Conservation (phyloP, 2,113 vertebrate genomes). For the Bufo gargarizans region DNA sequence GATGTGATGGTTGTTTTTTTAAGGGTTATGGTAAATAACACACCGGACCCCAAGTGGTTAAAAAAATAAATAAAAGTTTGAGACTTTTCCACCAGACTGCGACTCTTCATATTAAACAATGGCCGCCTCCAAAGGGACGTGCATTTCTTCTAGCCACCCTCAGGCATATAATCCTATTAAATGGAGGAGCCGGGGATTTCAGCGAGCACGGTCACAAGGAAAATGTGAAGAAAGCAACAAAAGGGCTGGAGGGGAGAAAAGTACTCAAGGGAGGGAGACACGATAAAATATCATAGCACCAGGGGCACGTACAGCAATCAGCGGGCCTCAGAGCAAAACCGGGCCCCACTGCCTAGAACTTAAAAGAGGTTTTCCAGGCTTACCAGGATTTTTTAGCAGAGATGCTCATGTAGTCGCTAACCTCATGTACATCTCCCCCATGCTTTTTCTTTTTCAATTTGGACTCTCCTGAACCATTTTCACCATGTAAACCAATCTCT, state of each 20-base stretch:
- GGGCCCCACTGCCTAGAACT: background rate
- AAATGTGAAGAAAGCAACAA: constrained; percentile 18
- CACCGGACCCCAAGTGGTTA: too few relatives aligned
- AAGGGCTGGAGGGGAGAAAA: background rate
- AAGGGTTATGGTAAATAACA: too few relatives aligned
- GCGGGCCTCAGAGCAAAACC: background rate
- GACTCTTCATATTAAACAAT: constrained; percentile 6
- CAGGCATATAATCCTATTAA: constrained; percentile 32
- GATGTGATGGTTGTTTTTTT: too few relatives aligned
- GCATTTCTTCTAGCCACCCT: background rate
- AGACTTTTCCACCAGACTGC: constrained; percentile 16
- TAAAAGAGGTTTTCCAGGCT: too few relatives aligned
- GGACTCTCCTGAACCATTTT: too few relatives aligned
- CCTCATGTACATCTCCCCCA: too few relatives aligned
- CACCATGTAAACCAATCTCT: too few relatives aligned
- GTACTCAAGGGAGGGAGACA: background rate
- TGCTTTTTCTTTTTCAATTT: too few relatives aligned
- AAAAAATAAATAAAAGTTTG: too few relatives aligned
- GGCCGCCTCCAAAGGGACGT: constrained; percentile 20
- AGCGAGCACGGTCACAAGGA: background rate
- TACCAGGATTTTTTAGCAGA: too few relatives aligned
- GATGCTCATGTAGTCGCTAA: too few relatives aligned
- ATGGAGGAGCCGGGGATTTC: constrained; percentile 10
- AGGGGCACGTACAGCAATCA: background rate
- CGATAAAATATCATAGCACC: background rate